Conservation (phyloP, 1,140 invertebrate species). For the Ooceraea biroi region DNA sequence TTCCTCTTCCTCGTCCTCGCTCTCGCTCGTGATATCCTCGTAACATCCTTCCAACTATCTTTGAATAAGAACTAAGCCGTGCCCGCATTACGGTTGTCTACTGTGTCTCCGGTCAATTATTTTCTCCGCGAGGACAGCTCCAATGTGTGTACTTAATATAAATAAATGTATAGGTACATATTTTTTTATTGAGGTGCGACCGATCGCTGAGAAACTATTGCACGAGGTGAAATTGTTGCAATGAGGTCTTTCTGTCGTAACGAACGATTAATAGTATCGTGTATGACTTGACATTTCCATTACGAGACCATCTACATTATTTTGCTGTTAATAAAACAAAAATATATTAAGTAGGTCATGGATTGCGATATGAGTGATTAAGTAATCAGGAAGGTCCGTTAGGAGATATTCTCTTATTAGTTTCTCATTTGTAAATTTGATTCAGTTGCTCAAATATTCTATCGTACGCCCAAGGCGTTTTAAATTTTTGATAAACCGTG, state of each 20-base stretch:
- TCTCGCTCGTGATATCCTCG: conserved; percentile 64
- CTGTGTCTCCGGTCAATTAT: conserved; percentile 85
- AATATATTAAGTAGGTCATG: background rate
- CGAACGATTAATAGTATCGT: conserved; percentile 49
- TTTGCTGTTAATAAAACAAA: no score
- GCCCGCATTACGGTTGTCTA: conserved; percentile 84
- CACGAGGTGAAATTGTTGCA: no score
- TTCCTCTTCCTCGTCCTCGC: conserved; percentile 59
- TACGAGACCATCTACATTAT: no score
- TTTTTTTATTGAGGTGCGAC: conserved; percentile 69
- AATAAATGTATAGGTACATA: conserved; percentile 63
- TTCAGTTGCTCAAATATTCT: background rate
- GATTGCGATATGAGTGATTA: background rate
- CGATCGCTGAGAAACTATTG: conserved; percentile 25
- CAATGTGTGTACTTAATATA: conserved; percentile 65
- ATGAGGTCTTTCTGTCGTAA: conserved; percentile 56
- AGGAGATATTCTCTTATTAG: background rate
- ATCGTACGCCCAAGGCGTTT: background rate
- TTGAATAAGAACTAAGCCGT: conserved; percentile 64
- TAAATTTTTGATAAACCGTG: background rate
- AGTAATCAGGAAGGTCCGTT: background rate
- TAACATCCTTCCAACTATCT: conserved; percentile 62
- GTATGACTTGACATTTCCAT: no score
- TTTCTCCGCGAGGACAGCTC: conserved; percentile 76
- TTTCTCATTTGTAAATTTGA: background rate